Conservation (phyloP, 2,113 vertebrate species). For the Colius striatus region DNA sequence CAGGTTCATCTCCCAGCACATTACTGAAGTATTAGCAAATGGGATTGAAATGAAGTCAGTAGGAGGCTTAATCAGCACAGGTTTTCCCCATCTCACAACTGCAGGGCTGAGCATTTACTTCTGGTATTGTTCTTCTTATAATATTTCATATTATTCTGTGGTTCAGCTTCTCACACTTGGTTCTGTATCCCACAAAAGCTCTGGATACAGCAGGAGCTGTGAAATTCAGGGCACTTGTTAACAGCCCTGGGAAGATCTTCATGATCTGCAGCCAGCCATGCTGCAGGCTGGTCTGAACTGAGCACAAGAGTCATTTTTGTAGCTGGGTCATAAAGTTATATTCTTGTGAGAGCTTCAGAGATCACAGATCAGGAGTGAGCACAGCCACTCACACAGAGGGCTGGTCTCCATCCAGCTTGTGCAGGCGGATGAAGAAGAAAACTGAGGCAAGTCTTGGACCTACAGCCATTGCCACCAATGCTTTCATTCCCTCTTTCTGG, state of each 20-base stretch:
- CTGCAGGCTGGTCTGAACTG: background rate
- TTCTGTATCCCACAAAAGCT: background rate
- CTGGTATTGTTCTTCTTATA: background rate
- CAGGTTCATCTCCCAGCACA: background rate
- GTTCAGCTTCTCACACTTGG: background rate
- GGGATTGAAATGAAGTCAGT: background rate
- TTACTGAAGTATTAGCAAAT: background rate
- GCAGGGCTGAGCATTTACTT: rapidly evolving
- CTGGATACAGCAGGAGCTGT: background rate
- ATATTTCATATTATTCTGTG: background rate
- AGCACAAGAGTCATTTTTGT: background rate
- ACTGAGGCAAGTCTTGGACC: background rate
- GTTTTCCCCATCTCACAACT: background rate
- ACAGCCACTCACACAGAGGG: background rate
- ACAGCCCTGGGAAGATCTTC: background rate
- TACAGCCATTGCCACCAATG: background rate
- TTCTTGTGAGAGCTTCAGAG: background rate
- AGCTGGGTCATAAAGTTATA: background rate
- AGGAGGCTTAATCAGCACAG: background rate
- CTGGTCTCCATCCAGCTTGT: background rate
- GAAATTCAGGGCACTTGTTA: background rate
- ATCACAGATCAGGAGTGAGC: background rate
- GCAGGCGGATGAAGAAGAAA: background rate
- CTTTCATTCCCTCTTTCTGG: background rate
- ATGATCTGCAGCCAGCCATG: background rate